These are phyloP conservation scores for Enteromius unitaeniatus DNA, from an alignment of 2,797 vertebrate genomes.

Conservation along the genomic window DNA sequence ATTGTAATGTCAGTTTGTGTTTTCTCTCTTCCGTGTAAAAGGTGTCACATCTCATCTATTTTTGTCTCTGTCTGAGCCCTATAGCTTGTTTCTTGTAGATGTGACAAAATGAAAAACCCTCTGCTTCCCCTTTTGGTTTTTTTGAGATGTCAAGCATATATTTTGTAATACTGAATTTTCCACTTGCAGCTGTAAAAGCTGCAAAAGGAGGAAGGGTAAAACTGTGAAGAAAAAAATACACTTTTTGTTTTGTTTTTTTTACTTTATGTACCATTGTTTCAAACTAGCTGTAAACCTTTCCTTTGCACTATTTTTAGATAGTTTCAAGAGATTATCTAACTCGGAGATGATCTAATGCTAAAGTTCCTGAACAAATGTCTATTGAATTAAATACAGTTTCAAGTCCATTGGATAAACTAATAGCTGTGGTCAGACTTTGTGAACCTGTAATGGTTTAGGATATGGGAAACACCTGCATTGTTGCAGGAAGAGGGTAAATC, in stretches of 20 bases:
- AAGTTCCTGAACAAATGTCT: background rate
- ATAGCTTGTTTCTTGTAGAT: slow-evolving; percentile 33
- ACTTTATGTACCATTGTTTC: background rate
- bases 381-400: slow-evolving; percentile 3
- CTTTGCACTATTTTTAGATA: background rate
- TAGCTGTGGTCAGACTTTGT: background rate
- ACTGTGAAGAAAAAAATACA: slow-evolving; percentile 34
- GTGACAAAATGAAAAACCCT: slow-evolving; percentile 45
- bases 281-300: background rate
- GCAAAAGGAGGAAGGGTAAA: slow-evolving; percentile 17
- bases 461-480: slow-evolving; percentile 16
- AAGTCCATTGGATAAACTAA: background rate
- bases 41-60: slow-evolving; percentile 32
- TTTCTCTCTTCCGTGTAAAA: slow-evolving; percentile 15
- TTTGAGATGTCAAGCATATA: slow-evolving; percentile 44
- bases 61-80: slow-evolving; percentile 39
- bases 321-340: background rate
- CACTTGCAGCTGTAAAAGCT: slow-evolving; percentile 50
- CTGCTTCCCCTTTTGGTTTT: slow-evolving; percentile 60
- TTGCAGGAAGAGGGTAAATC: background rate
- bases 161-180: slow-evolving; percentile 66
- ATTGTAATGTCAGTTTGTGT: slow-evolving; percentile 16
- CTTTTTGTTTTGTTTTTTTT: background rate
- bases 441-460: slow-evolving; percentile 21
- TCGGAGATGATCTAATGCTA: background rate